A percentile compares a stretch with the other conserved stretches of the same genome.
These are phyloP conservation scores for Gymnothorax reevesii DNA, from an alignment of 2,797 vertebrate species.

Conservation along the genomic window DNA sequence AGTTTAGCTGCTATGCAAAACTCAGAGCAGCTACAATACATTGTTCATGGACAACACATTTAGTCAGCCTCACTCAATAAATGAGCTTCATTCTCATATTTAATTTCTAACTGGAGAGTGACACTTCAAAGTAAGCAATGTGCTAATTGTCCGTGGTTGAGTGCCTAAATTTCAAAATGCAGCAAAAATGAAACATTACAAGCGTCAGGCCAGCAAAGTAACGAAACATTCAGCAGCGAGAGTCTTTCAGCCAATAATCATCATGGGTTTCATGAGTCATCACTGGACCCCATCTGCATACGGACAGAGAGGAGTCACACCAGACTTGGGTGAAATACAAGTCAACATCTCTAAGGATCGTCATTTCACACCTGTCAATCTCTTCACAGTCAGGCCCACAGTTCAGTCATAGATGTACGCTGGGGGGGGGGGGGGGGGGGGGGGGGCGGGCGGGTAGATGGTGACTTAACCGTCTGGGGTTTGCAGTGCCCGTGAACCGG, in stretches of 20 bases:
- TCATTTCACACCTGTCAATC: slow-evolving; percentile 34
- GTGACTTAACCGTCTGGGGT: not conserved
- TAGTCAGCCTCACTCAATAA: not conserved
- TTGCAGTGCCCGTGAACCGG: not conserved
- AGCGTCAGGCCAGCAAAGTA: slow-evolving; percentile 32
- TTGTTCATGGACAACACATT: not conserved
- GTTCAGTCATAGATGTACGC: not conserved
- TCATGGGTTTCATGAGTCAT: slow-evolving; percentile 35
- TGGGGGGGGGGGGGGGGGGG: not conserved
- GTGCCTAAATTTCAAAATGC: not conserved
- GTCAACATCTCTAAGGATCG: not conserved
- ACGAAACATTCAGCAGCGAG: slow-evolving; percentile 48
- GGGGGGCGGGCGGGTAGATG: not conserved
- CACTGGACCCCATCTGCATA: slow-evolving; percentile 62
- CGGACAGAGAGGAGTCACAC: slow-evolving; percentile 38
- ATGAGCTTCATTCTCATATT: not conserved
- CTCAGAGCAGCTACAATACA: not conserved
- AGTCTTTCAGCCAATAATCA: slow-evolving; percentile 61
- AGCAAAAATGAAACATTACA: slow-evolving; percentile 22
- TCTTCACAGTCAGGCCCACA: not conserved
- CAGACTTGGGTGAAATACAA: slow-evolving; percentile 15
- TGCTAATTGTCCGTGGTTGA: not conserved
- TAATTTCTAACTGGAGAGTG: not conserved
- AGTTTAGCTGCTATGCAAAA: not conserved
- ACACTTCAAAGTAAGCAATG: not conserved